Conservation (phyloP, 2,797 vertebrate species). For the Arrhamphus sclerolepis region DNA sequence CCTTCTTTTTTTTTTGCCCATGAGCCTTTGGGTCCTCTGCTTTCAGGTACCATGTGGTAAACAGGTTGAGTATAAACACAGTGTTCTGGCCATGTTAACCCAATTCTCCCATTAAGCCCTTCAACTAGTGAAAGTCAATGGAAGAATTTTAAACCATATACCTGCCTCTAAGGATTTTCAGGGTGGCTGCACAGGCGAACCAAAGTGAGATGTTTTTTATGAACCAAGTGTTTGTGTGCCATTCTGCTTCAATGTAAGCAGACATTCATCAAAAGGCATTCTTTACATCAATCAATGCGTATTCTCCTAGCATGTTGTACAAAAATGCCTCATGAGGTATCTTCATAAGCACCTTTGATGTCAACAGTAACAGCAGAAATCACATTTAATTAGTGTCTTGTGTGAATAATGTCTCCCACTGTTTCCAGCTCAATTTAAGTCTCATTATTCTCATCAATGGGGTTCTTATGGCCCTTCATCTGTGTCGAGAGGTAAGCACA, state of each 20-base stretch:
- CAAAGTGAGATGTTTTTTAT: slow-evolving; percentile 65
- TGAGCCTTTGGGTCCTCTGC: slow-evolving; percentile 31
- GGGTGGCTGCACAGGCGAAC: slow-evolving; percentile 60
- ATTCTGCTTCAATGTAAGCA: slow-evolving; percentile 52
- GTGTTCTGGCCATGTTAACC: slow-evolving; percentile 42
- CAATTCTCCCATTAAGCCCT: slow-evolving; percentile 73
- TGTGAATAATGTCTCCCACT: slow-evolving; percentile 30
- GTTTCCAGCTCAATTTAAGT: slow-evolving; percentile 57
- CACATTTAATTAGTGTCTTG: slow-evolving; percentile 61
- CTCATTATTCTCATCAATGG: slow-evolving; percentile 51
- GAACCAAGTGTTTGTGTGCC: slow-evolving; percentile 60
- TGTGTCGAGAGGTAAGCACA: slow-evolving; percentile 15
- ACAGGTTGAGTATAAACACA: slow-evolving; percentile 43
- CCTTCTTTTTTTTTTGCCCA: slow-evolving; percentile 46
- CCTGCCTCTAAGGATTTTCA: slow-evolving; percentile 61
- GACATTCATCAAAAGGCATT: slow-evolving; percentile 38
- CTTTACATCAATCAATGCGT: slow-evolving; percentile 55
- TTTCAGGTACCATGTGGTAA: slow-evolving; percentile 35
- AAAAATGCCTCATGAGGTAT: slow-evolving; percentile 50
- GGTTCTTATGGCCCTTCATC: slow-evolving; percentile 39
- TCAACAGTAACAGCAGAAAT: slow-evolving; percentile 38
- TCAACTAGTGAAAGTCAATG: slow-evolving; percentile 61
- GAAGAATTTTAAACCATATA: slow-evolving; percentile 59
- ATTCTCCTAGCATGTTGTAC: slow-evolving; percentile 46
- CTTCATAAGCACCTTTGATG: slow-evolving; percentile 54